These are phyloP conservation scores for Sogatella furcifera DNA, from an alignment of 1,140 invertebrate genomes.

Conservation along the genomic window DNA sequence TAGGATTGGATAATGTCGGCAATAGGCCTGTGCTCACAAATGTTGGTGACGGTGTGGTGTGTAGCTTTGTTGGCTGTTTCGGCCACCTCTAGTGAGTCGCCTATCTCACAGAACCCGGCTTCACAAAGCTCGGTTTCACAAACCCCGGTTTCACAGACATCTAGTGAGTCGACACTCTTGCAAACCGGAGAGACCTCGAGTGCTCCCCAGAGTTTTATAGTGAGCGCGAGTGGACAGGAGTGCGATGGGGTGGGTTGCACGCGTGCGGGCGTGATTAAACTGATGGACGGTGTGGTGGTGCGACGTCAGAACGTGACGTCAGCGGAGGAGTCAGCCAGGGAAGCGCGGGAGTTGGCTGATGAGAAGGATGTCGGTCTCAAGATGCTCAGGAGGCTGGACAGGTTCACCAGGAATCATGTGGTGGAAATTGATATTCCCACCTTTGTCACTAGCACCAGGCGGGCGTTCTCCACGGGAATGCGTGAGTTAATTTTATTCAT, in stretches of 20 bases:
- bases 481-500: background rate
- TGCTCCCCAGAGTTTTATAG: too few species aligned
- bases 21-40: too few species aligned
- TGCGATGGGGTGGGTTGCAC: background rate
- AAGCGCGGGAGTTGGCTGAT: background rate
- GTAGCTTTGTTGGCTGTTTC: too few species aligned
- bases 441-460: background rate
- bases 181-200: too few species aligned
- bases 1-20: too few species aligned
- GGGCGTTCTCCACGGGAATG: background rate
- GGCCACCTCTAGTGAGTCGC: too few species aligned
- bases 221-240: background rate
- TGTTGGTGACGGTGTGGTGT: too few species aligned
- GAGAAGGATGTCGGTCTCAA: background rate
- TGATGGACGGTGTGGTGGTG: background rate
- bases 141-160: too few species aligned
- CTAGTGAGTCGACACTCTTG: too few species aligned
- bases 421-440: background rate
- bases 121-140: too few species aligned
- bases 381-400: background rate
- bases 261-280: background rate
- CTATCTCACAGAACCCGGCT: too few species aligned
- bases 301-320: background rate
- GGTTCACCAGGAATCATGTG: background rate
- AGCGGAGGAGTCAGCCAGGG: background rate